Evolutionary conservation across 2,888 invertebrate species (phyloP).

Genomic region (Philhelius pedissequus): DNA sequence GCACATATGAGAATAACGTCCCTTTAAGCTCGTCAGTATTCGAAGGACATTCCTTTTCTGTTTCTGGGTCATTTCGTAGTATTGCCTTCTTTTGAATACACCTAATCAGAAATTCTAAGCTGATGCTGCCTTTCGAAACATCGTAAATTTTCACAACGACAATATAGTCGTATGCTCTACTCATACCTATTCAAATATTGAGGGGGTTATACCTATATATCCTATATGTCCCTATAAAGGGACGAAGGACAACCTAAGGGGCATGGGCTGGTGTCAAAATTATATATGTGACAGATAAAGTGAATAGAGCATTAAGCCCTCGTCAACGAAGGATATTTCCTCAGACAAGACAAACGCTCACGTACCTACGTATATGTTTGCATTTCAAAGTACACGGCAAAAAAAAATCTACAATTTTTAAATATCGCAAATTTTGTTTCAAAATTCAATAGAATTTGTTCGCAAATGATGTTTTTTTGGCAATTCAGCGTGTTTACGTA

Average conservation of each 20-base stretch:
- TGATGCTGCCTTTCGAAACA: conserved; percentile 50
- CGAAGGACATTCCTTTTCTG: background rate
- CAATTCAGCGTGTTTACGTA: too few relatives aligned
- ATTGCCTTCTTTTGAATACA: conserved; percentile 36
- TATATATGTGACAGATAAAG: conserved; percentile 55
- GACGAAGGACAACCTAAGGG: background rate
- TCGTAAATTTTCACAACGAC: conserved; percentile 53
- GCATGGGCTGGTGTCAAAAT: conserved; percentile 33
- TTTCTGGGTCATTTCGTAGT: conserved; percentile 40
- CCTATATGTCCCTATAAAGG: too few relatives aligned
- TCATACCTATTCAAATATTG: background rate
- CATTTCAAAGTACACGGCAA: background rate
- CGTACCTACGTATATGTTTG: conserved; percentile 9
- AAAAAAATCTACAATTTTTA: background rate
- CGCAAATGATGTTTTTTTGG: too few relatives aligned
- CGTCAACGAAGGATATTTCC: conserved; percentile 20
- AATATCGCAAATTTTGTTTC: too few relatives aligned
- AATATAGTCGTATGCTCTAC: background rate
- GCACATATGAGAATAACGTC: background rate
- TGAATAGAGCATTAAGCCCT: conserved; percentile 47
- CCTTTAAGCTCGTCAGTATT: background rate
- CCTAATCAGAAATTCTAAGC: conserved; percentile 51
- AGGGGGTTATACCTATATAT: too few relatives aligned
- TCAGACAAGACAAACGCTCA: conserved; percentile 18
- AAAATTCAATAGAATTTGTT: too few relatives aligned